A percentile compares a stretch with the other conserved stretches of the same genome.
phyloP scores from a whole-genome alignment of 1,140 invertebrate species.

The Pseudachorutes palmiensis region DNA sequence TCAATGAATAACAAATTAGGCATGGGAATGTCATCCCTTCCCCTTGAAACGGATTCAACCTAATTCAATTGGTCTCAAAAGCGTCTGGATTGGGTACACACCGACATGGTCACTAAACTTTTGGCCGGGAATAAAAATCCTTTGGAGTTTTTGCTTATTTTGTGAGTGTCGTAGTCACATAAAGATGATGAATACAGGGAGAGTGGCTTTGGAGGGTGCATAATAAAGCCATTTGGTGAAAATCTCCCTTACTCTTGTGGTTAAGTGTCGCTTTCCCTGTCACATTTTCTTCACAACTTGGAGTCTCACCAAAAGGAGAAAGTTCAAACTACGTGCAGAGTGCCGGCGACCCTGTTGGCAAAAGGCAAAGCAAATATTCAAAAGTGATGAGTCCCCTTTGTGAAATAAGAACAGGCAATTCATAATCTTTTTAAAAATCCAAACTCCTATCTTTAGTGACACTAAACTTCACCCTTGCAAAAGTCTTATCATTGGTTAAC shows the following conservation, averaged over 20 bases:
- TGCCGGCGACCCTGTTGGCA: too few species aligned
- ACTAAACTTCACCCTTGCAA: too few species aligned
- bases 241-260: conserved; percentile 1
- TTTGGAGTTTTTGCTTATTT: background rate
- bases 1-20: conserved; percentile 12
- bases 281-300: background rate
- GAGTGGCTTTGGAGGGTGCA: conserved; percentile 1
- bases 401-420: too few species aligned
- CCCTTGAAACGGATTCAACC: background rate
- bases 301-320: background rate
- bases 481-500: too few species aligned
- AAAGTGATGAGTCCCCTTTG: too few species aligned
- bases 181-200: conserved; percentile 6
- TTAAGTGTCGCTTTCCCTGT: background rate
- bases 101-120: background rate
- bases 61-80: conserved; percentile 10
- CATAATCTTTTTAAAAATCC: too few species aligned
- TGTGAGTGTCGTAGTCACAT: background rate
- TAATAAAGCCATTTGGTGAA: conserved; percentile 4
- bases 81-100: background rate
- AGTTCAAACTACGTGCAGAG: background rate
- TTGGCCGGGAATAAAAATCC: background rate
- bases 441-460: too few species aligned
- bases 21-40: background rate
- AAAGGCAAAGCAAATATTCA: too few species aligned